These are phyloP conservation scores for Spea hammondii DNA, from an alignment of 2,797 vertebrate species.

Conservation along the genomic window DNA sequence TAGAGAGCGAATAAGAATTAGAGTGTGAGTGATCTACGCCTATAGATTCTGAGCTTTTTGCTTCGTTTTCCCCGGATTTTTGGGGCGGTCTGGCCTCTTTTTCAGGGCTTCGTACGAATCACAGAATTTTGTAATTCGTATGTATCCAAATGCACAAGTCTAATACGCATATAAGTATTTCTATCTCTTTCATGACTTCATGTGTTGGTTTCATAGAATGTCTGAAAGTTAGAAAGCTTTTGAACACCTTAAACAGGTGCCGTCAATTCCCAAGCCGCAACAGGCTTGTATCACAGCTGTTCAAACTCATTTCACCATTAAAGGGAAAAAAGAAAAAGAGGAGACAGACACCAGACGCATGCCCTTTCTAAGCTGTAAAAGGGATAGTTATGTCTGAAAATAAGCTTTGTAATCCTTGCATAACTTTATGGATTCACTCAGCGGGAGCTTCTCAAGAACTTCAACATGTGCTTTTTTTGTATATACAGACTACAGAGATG, in stretches of 20 bases:
- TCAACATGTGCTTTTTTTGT: conserved; percentile 31
- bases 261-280: background rate
- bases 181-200: no score
- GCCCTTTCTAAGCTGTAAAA: conserved; percentile 8
- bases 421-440: conserved; percentile 17
- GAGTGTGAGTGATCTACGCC: no score
- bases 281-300: conserved; percentile 26
- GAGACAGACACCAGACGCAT: conserved; percentile 26
- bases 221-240: background rate
- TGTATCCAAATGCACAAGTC: no score
- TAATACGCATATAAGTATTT: no score
- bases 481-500: conserved; percentile 1
- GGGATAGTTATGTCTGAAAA: conserved; percentile 9
- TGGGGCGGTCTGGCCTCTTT: no score
- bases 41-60: no score
- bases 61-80: no score
- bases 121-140: no score
- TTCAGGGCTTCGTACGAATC: no score
- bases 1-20: no score
- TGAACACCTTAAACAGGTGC: conserved; percentile 40
- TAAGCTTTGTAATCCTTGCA: conserved; percentile 14
- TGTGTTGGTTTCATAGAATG: no score
- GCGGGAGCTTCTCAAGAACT: conserved; percentile 26
- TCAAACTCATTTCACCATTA: conserved; percentile 3
- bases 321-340: background rate